These are phyloP conservation scores for Oryzias sinensis DNA, from an alignment of 2,797 vertebrate species.

Conservation along the genomic window DNA sequence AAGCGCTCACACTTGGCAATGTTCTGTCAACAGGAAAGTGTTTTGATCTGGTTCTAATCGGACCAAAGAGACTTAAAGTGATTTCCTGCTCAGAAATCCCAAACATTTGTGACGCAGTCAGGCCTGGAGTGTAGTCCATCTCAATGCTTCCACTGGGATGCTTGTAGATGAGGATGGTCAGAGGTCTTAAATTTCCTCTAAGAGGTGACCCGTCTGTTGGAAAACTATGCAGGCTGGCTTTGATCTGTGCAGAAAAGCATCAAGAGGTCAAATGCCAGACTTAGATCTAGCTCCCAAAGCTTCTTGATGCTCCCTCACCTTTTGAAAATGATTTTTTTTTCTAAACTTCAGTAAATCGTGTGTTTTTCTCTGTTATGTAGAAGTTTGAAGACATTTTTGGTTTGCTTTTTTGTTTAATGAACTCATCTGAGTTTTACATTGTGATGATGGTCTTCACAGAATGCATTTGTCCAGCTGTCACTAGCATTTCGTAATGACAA, in stretches of 20 bases:
- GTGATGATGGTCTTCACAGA: slow-evolving; percentile 75
- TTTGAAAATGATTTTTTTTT: background rate
- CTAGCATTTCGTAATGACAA: slow-evolving; percentile 98
- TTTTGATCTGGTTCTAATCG: slow-evolving; percentile 60
- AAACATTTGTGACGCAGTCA: slow-evolving; percentile 66
- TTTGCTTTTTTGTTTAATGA: slow-evolving; percentile 19
- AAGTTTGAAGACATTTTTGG: slow-evolving; percentile 14
- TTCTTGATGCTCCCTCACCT: slow-evolving; percentile 19
- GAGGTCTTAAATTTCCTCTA: slow-evolving; percentile 67
- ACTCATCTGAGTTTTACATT: slow-evolving; percentile 23
- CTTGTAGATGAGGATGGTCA: slow-evolving; percentile 65
- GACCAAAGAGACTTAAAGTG: slow-evolving; percentile 62
- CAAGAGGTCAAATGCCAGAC: slow-evolving; percentile 44
- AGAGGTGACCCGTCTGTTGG: slow-evolving; percentile 42
- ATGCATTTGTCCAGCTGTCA: slow-evolving; percentile 95
- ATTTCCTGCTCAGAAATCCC: slow-evolving; percentile 76
- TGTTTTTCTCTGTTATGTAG: slow-evolving; percentile 11
- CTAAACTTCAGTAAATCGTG: background rate
- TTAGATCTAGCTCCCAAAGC: slow-evolving; percentile 35
- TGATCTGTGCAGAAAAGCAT: slow-evolving; percentile 59
- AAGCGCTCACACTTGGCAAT: slow-evolving; percentile 27
- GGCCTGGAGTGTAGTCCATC: slow-evolving; percentile 34
- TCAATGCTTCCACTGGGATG: slow-evolving; percentile 62
- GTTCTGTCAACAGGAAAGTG: slow-evolving; percentile 63
- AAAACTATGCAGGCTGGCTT: slow-evolving; percentile 50